phyloP scores from a whole-genome alignment of 1,140 invertebrate species.

The Drosophila yakuba region DNA sequence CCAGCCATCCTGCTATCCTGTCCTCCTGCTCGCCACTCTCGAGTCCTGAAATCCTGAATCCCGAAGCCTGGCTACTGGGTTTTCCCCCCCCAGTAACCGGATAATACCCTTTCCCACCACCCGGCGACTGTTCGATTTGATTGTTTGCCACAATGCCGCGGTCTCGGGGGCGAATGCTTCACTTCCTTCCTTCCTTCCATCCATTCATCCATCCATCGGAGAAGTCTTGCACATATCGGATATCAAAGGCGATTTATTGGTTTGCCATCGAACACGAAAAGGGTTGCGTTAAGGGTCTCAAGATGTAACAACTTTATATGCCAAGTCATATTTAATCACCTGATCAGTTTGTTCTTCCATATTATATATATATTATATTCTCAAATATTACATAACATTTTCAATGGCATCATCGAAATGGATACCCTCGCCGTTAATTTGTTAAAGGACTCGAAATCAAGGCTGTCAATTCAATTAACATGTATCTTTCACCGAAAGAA shows the following conservation, averaged over 20 bases:
- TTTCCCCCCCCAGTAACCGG: conserved; percentile 10
- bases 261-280: conserved; percentile 2
- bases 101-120: conserved; percentile 21
- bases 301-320: not conserved
- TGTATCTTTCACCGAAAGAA: conserved; percentile 2
- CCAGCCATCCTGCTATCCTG: not conserved
- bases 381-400: no score
- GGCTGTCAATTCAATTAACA: conserved; percentile 12
- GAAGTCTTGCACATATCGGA: conserved; percentile 11
- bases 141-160: conserved; percentile 34
- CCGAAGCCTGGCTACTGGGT: not conserved
- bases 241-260: conserved; percentile 8
- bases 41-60: no score
- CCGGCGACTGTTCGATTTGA: conserved; percentile 33
- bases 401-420: not conserved
- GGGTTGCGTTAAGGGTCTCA: not conserved
- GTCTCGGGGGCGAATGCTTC: conserved; percentile 2
- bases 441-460: not conserved
- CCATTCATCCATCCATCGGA: not conserved
- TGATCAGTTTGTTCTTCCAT: no score
- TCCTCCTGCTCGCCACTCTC: no score
- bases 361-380: no score
- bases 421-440: not conserved
- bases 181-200: not conserved
- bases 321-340: no score